Evolutionary conservation across 2,113 vertebrate species (phyloP).

Genomic region (Pelodiscus sinensis): DNA sequence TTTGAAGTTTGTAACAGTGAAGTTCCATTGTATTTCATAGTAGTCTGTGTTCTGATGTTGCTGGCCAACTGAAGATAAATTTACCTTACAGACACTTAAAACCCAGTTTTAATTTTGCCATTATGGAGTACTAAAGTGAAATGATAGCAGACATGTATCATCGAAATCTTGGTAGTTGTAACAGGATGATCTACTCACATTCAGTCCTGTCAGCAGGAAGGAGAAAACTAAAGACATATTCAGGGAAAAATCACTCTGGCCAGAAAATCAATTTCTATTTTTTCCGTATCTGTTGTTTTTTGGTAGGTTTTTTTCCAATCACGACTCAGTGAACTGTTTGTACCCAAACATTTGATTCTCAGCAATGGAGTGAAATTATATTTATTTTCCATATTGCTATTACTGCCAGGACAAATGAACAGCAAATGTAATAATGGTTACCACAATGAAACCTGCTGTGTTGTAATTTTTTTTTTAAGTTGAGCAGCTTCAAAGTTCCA

Average conservation of each 20-base stretch:
- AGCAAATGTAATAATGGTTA: slow-evolving; percentile 17
- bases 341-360: not conserved
- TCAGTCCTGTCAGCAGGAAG: not conserved
- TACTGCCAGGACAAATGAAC: not conserved
- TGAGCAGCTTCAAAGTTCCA: not conserved
- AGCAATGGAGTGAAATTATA: not conserved
- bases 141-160: not conserved
- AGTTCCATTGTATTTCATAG: not conserved
- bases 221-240: not conserved
- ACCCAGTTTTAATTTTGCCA: not conserved
- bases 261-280: not conserved
- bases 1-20: too few relatives aligned
- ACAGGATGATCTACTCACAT: rapidly evolving
- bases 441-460: not conserved
- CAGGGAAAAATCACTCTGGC: not conserved
- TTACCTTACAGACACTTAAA: not conserved
- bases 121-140: not conserved
- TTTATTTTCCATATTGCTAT: slow-evolving; percentile 5
- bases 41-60: not conserved
- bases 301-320: not conserved
- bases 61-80: not conserved
- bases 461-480: not conserved
- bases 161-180: not conserved
- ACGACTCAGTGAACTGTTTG: not conserved
- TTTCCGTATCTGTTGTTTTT: not conserved